Conservation (phyloP, 1,140 invertebrate species). For the Cydia amplana region DNA sequence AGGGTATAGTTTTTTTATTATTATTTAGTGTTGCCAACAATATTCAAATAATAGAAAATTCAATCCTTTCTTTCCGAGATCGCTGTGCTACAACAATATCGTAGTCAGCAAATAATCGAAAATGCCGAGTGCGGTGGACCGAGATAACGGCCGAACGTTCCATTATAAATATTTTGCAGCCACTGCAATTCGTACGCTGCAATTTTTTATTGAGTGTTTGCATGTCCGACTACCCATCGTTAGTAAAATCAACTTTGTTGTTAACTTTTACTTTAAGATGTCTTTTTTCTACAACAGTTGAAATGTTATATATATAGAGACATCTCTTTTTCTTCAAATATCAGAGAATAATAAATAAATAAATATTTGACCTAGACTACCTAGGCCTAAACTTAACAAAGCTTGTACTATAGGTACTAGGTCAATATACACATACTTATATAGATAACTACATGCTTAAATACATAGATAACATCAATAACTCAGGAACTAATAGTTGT, state of each 20-base stretch:
- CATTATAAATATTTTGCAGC: constrained; percentile 52
- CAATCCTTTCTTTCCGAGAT: neutral
- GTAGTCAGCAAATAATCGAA: constrained; percentile 40
- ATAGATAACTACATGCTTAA: too few species aligned
- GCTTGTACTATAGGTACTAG: too few species aligned
- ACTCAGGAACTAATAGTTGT: too few species aligned
- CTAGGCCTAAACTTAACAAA: too few species aligned
- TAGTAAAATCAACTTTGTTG: constrained; percentile 52
- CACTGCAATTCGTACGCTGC: constrained; percentile 51
- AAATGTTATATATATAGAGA: too few species aligned
- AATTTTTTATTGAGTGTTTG: constrained; percentile 56
- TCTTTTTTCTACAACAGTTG: too few species aligned
- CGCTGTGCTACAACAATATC: constrained; percentile 19
- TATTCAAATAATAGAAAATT: neutral
- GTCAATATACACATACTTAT: too few species aligned
- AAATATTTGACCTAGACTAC: too few species aligned
- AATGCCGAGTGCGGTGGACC: constrained; percentile 39
- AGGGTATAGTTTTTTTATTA: too few species aligned
- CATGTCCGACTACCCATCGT: constrained; percentile 51
- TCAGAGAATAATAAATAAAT: too few species aligned
- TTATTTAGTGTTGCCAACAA: neutral
- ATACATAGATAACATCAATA: too few species aligned
- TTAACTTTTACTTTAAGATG: neutral
- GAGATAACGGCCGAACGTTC: constrained; percentile 48
- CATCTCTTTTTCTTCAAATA: too few species aligned